Base-by-base conservation (phyloP, 2,888 invertebrate species). In the Mythimna loreyi region DNA sequence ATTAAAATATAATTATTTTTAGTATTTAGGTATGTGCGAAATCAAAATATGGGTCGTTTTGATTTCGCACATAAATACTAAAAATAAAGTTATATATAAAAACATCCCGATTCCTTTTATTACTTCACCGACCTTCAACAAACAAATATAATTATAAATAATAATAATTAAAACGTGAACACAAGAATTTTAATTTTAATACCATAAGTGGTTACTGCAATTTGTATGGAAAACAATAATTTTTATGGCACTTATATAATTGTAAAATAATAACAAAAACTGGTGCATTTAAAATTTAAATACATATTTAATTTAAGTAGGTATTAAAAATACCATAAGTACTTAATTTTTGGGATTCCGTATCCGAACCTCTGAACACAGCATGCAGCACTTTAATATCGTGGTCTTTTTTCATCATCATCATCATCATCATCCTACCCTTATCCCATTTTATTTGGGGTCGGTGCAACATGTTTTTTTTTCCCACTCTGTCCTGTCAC, bases 151-250 rank as follows among this genome's bases (percentile, higher is more conserved):
- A 58, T 70, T 43, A n/a, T 16, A 21, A 45, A 47, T 49, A 60
- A 36, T 53, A 53, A 49, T 72, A 62, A 79, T 75, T 58, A 75
- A n/a, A 45, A 19, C 16, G 11, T 53, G 56, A 11, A 33, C 52
- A 13, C 23, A 16, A 4, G 43, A 9, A 30, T 53, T 57, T 72
- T 53, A 49, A 73, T 66, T 74, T 57, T 30, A 61, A 45, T 13
- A 19, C 16, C 2, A 3, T 61, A 73, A 75, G 74, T 73, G 75
- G 11, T n/a, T 55, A 3, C 1, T 33, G 28, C 75, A 52, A 78
- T 75, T 78, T 60, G 60, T 49, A 74, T 73, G 47, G 59, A 66
- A 65, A 78, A 55, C 21, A 36, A 23, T 40, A 40, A 30, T 45
- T 59, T 47, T 6, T 58, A 49, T 53, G 33, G 16, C 16, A 1